These are phyloP conservation scores for Sakesphorus luctuosus DNA, from an alignment of 2,113 vertebrate species.

Conservation along the genomic window DNA sequence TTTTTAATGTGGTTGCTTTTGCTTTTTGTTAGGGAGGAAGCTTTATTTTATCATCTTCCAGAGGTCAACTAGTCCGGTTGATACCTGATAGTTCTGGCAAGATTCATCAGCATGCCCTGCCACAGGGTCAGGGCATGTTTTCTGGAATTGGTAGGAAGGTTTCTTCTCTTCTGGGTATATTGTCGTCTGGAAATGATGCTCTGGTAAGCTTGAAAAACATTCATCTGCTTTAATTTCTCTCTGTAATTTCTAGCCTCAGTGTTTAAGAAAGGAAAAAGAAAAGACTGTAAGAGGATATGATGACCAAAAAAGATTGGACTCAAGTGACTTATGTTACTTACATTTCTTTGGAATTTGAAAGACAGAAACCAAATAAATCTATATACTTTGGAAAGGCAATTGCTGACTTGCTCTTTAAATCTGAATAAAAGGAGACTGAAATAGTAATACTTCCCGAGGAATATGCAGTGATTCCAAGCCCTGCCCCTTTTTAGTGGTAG, in stretches of 20 bases:
- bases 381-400: background rate
- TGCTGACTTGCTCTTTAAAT: background rate
- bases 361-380: background rate
- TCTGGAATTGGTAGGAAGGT: conserved; percentile 92
- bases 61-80: conserved; percentile 82
- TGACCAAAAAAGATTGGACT: background rate
- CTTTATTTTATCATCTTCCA: conserved; percentile 87
- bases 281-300: background rate
- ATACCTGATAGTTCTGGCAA: conserved; percentile 82
- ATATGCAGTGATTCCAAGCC: background rate
- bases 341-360: background rate
- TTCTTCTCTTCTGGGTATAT: conserved; percentile 93
- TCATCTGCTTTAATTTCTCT: background rate
- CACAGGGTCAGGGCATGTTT: conserved; percentile 91
- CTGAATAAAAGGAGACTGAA: background rate
- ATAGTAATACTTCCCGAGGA: background rate
- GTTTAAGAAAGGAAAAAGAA: background rate
- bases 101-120: conserved; percentile 82
- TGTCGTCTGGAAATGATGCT: conserved; percentile 83
- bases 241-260: background rate
- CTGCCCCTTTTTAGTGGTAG: background rate
- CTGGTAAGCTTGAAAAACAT: conserved; percentile 78
- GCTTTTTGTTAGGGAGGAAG: conserved; percentile 82
- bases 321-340: background rate
- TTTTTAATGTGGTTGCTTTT: background rate